Percentiles rank a stretch among this genome's conserved stretches.
Conservation (phyloP, 2,797 vertebrate genomes). For the Carapus acus region DNA sequence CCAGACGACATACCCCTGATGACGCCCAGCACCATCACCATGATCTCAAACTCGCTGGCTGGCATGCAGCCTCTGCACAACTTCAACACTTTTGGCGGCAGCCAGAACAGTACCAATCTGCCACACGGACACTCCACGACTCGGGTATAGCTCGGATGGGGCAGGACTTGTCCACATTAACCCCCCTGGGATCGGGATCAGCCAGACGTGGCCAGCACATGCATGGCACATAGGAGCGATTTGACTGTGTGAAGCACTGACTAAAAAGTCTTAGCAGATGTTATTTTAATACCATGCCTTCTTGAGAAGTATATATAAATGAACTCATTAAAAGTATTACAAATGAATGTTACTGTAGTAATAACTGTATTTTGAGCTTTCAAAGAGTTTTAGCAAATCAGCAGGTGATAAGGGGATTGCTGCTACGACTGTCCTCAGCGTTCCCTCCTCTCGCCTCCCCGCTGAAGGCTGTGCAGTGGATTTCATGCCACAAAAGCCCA, state of each 20-base stretch:
- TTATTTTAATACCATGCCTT: slow-evolving; percentile 78
- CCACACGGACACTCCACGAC: slow-evolving; percentile 96
- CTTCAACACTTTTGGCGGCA: slow-evolving; percentile 89
- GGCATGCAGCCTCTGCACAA: slow-evolving; percentile 92
- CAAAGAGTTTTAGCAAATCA: slow-evolving; percentile 61
- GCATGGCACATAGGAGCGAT: slow-evolving; percentile 25
- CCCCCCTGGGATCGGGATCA: slow-evolving; percentile 3
- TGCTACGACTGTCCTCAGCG: no score
- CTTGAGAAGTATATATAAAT: slow-evolving; percentile 61
- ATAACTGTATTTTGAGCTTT: slow-evolving; percentile 68
- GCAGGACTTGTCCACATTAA: not conserved
- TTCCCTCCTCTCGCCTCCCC: slow-evolving; percentile 22
- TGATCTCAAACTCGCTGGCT: slow-evolving; percentile 90
- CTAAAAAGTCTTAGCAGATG: slow-evolving; percentile 59
- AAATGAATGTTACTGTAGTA: slow-evolving; percentile 70
- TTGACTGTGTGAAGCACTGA: slow-evolving; percentile 51
- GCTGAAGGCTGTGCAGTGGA: slow-evolving; percentile 25
- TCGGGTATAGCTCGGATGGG: slow-evolving; percentile 82
- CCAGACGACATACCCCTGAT: slow-evolving; percentile 91
- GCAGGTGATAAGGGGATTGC: slow-evolving; percentile 42
- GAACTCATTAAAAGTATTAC: slow-evolving; percentile 74
- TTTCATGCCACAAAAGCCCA: slow-evolving; percentile 67
- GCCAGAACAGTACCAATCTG: slow-evolving; percentile 92
- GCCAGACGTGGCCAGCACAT: slow-evolving; percentile 1
- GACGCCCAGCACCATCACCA: slow-evolving; percentile 94